Evolutionary conservation across 2,797 vertebrate genomes (phyloP).

Genomic region (Numenius phaeopus): DNA sequence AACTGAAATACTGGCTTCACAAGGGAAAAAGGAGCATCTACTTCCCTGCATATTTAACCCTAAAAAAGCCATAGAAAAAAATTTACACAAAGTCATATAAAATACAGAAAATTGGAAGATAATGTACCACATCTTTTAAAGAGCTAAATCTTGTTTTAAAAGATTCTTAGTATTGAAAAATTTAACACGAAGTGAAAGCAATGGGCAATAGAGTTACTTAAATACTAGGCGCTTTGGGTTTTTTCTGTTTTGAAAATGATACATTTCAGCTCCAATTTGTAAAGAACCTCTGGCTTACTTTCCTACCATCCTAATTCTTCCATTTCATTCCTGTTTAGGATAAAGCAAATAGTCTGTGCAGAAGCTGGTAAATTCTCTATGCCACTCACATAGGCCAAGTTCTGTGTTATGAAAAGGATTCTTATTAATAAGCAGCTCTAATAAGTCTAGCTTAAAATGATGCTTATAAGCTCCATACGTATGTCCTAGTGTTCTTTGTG

Average conservation of each 20-base stretch:
- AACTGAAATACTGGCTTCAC: background rate
- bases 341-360: background rate
- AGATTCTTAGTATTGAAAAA: background rate
- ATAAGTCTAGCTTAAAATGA: background rate
- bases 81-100: background rate
- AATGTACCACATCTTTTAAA: background rate
- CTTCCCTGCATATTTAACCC: background rate
- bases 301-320: background rate
- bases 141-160: background rate
- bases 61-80: background rate
- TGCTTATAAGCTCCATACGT: background rate
- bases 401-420: background rate
- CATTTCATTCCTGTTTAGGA: background rate
- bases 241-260: background rate
- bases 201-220: background rate
- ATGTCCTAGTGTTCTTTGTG: background rate
- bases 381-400: background rate
- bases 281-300: background rate
- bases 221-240: background rate
- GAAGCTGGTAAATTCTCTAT: background rate
- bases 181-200: background rate
- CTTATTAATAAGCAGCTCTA: conserved; percentile 8
- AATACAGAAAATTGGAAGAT: background rate
- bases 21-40: background rate
- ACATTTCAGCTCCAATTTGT: background rate